These are phyloP conservation scores for Corythornis leucogaster DNA, from an alignment of 2,797 vertebrate genomes.

Conservation along the genomic window DNA sequence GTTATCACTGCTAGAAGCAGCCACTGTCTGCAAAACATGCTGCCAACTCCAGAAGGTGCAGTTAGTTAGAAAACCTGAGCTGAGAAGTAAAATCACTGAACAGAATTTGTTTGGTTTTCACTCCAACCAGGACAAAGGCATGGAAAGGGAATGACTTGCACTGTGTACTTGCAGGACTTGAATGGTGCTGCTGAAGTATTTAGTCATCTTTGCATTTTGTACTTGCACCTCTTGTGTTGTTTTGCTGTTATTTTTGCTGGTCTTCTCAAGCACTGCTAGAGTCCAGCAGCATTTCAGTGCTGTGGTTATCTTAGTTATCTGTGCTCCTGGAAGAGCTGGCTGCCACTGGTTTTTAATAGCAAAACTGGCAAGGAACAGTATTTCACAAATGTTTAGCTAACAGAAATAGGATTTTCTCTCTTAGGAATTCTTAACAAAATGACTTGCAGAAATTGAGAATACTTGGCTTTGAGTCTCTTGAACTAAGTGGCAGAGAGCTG, in stretches of 20 bases:
- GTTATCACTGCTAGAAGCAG: too few species aligned
- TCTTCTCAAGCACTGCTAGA: neutral
- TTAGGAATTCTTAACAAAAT: neutral
- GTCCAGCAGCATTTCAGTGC: neutral
- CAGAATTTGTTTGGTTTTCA: too few species aligned
- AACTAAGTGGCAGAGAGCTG: neutral
- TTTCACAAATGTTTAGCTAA: neutral
- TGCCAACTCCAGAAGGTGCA: too few species aligned
- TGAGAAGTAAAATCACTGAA: too few species aligned
- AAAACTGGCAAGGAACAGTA: neutral
- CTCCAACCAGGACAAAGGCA: neutral
- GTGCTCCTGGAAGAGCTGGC: neutral
- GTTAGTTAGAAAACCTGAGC: too few species aligned
- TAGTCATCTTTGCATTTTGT: neutral
- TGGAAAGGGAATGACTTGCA: neutral
- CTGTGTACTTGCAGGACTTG: neutral
- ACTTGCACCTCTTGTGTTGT: neutral
- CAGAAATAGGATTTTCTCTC: neutral
- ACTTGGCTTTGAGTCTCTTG: neutral
- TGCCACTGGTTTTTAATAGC: neutral
- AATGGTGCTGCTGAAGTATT: neutral
- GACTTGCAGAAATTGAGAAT: neutral
- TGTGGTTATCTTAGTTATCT: neutral
- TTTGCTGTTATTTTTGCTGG: neutral
- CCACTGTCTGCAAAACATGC: too few species aligned